phyloP scores from a whole-genome alignment of 2,113 vertebrate species.

The Aleadryas rufinucha region DNA sequence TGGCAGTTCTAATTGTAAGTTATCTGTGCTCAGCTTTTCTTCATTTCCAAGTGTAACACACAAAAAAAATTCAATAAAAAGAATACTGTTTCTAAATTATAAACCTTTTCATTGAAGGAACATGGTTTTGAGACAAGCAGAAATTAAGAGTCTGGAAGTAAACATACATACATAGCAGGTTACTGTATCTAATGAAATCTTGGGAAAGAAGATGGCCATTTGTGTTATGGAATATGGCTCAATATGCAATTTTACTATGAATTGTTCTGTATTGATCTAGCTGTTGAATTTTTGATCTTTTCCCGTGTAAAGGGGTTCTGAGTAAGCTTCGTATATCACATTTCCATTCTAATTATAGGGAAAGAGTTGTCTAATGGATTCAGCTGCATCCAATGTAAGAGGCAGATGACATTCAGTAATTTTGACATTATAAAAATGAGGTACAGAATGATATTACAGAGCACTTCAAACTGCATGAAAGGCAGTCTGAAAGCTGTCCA shows the following conservation, averaged over 20 bases:
- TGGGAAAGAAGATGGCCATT: background rate
- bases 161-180: background rate
- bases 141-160: background rate
- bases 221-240: background rate
- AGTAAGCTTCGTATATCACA: background rate
- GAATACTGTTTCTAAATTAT: background rate
- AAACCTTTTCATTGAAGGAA: background rate
- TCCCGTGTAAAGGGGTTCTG: background rate
- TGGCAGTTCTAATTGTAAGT: background rate
- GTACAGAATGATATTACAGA: background rate
- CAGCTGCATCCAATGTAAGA: background rate
- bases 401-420: background rate
- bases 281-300: background rate
- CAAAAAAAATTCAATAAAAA: background rate
- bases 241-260: background rate
- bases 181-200: background rate
- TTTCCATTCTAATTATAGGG: constrained; percentile 8
- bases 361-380: constrained; percentile 5
- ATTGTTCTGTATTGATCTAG: background rate
- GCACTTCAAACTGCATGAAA: background rate
- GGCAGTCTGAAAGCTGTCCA: background rate
- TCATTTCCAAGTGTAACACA: background rate
- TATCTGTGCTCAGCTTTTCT: background rate
- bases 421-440: constrained; percentile 11
- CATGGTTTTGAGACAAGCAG: background rate